Base-by-base conservation (phyloP, 2,888 invertebrate species). In the Oscheius sp. region DNA sequence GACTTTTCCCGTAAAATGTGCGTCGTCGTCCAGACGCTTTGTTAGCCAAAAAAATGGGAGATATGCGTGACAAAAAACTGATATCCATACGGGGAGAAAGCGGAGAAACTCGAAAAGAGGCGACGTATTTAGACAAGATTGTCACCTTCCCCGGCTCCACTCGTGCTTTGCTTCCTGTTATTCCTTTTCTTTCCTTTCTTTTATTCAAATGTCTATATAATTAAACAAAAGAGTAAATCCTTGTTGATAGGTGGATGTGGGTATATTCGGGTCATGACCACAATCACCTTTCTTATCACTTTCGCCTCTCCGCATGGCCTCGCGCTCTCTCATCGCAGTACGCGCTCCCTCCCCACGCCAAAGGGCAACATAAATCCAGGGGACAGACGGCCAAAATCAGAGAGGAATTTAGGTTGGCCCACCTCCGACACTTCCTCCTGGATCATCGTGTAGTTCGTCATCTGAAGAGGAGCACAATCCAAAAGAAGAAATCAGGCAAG, bases 231-330 rank as follows among this genome's bases (percentile, higher is more conserved):
- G 43, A 35, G 61, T 61, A 7, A n/a, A 61, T 25, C 21, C 18
- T 45, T 46, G 66, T 66, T 66, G 66, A 66, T 66, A 66, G 66
- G 35, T 3, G 52, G 49, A 52, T 66, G 52, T 66, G 29, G 27
- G 52, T 23, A 66, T 66, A 76, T 73, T 52, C 66, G 55, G 78
- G 78, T 78, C 78, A 78, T 76, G 78, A 78, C 75, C 78, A 75
- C 73, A 35, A 35, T 35, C 35, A 35, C 35, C 35, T 35, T 35
- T 9, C 75, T 76, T 74, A 76, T 78, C 78, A 78, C 73, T 56
- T 56, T 63, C 72, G 18, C 41, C 53, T 29, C 61, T 74, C 72
- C 52, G 52, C 27, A n/a, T 56, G 46, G 56, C 41, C 63, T 61
- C 45, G 46, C 58, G 43, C 35, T 35, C 68, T 58, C 63, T 75